Base-by-base conservation (phyloP, 2,797 vertebrate species). In the Intellagama lesueurii region DNA sequence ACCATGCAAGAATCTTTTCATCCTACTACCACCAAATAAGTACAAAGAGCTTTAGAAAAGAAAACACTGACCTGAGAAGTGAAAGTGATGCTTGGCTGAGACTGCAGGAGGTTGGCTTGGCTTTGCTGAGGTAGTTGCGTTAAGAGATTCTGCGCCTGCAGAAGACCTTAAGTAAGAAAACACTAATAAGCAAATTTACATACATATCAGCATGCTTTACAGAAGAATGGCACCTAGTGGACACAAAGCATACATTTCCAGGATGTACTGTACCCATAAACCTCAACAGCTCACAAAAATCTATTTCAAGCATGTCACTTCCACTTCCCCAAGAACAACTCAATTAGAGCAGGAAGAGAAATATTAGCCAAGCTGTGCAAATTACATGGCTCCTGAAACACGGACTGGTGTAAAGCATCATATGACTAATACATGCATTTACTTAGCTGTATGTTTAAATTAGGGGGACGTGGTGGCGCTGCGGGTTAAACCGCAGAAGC, bases 121-220 rank as follows among this genome's bases (percentile, higher is more conserved):
- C 98, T 99, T 98, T 99, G 97, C 96, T 98, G 99, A 99, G 99
- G 99, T 99, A 99, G 99, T 98, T 99, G 99, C 95, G 98, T 98
- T 98, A 99, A 96, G 98, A 99, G 98, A 98, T 98, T 98, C 96
- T 98, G 98, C 98, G 98, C 97, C 98, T 99, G 98, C 97, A 99
- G 97, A 96, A 99, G 98, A 96, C 98, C 99, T 99, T 90, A 66
- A 95, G 93, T 91, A 73, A 92, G 86, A 77, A 82, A 24, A 44
- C 28, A 24, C 40, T 44, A 88, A 49, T 76, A 76, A 88, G 32
- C 24, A 68, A 60, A 69, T 77, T 6, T 70, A 79, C 11, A 60
- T 79, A 84, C 69, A 56, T 68, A 78, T 56, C 32, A 84, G 32
- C 44, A 70, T 60, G 32, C 40, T 85, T 85, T 85, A n/a, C 35